A percentile compares a stretch with the other conserved stretches of the same genome.
Evolutionary conservation across 2,888 invertebrate species (phyloP).

Genomic region (Torymus aiolomorphi): DNA sequence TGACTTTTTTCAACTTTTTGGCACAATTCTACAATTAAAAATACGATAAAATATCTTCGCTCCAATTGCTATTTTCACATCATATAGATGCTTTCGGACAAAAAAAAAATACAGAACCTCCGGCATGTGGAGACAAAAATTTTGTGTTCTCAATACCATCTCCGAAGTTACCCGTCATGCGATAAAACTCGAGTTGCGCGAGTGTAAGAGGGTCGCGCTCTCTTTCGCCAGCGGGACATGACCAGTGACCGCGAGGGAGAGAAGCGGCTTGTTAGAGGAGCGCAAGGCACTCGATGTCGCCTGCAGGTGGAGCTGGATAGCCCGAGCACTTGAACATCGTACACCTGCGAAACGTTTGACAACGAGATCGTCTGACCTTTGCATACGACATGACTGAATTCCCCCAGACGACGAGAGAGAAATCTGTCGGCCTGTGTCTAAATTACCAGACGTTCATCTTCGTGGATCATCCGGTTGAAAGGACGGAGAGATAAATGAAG

Average conservation of each 20-base stretch:
- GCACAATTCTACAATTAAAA: too few species aligned
- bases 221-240: neutral
- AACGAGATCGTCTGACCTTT: neutral
- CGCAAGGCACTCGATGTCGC: conserved; percentile 1
- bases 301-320: neutral
- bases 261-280: conserved; percentile 16
- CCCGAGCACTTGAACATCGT: neutral
- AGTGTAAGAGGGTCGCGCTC: neutral
- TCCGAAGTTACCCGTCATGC: too few species aligned
- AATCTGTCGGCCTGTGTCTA: too few species aligned
- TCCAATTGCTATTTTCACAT: too few species aligned
- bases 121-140: too few species aligned
- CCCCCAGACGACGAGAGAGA: neutral
- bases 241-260: conserved; percentile 8
- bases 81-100: too few species aligned
- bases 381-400: neutral
- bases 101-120: too few species aligned
- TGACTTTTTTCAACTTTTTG: too few species aligned
- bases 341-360: neutral
- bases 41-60: too few species aligned
- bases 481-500: neutral
- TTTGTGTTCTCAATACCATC: too few species aligned
- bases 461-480: neutral
- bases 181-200: too few species aligned
- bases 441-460: too few species aligned